These are phyloP conservation scores for Aegotheles bennettii DNA, from an alignment of 2,113 vertebrate species.

Conservation along the genomic window DNA sequence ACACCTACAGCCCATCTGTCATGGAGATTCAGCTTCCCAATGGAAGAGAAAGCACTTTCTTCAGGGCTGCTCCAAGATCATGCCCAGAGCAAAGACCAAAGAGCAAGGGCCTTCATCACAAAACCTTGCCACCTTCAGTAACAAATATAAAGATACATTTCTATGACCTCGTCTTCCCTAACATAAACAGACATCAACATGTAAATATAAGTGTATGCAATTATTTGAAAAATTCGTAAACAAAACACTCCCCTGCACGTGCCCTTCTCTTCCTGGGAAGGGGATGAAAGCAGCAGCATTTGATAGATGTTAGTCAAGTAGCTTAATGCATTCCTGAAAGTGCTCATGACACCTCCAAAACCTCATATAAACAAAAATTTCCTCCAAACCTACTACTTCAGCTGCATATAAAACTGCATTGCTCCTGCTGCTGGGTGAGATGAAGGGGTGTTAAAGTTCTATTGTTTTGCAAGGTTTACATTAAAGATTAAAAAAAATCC, in stretches of 20 bases:
- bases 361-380: not conserved
- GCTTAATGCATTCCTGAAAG: not conserved
- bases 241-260: not conserved
- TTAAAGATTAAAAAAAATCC: not conserved
- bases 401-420: not conserved
- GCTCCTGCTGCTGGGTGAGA: not conserved
- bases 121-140: not conserved
- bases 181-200: not conserved
- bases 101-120: not conserved
- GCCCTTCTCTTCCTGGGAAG: not conserved
- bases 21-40: not conserved
- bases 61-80: not conserved
- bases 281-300: not conserved
- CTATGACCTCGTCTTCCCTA: not conserved
- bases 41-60: not conserved
- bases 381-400: not conserved
- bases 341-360: not conserved
- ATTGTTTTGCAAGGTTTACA: not conserved
- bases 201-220: not conserved
- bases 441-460: not conserved
- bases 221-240: conserved; percentile 20
- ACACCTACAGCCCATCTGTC: not conserved
- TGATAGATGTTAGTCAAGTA: not conserved
- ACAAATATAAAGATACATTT: not conserved
- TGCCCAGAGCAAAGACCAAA: not conserved